A percentile compares a stretch with the other conserved stretches of the same genome.
phyloP scores from a whole-genome alignment of 53 echinoderm and acorn worm species.

The Stichopus horrens region DNA sequence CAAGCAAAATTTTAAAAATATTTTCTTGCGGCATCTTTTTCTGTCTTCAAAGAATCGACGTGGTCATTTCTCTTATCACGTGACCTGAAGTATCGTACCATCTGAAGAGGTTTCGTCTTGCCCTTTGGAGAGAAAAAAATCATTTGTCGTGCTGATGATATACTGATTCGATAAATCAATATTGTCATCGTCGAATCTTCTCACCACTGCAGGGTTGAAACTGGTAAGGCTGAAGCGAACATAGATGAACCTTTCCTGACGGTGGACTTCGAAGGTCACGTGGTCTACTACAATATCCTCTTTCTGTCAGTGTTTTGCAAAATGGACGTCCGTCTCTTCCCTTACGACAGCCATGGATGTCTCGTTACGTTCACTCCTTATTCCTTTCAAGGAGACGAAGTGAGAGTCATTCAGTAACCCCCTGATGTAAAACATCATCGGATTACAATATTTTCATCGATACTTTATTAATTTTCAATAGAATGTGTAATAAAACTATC shows the following conservation, averaged over 20 bases:
- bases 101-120: too few species aligned
- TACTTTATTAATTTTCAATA: too few species aligned
- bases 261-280: constrained; percentile 45
- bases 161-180: too few species aligned
- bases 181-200: too few species aligned
- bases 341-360: constrained; percentile 63
- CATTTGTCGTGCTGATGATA: too few species aligned
- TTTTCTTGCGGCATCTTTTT: too few species aligned
- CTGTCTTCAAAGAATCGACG: too few species aligned
- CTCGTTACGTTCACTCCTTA: constrained; percentile 45
- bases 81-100: too few species aligned
- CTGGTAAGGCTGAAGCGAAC: background rate
- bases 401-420: background rate
- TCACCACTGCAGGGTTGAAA: background rate
- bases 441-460: background rate
- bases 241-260: constrained; percentile 37
- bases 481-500: background rate
- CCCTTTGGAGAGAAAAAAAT: too few species aligned
- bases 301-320: constrained; percentile 57
- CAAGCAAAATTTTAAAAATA: too few species aligned
- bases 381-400: constrained; percentile 15
- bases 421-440: background rate
- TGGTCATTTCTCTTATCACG: too few species aligned
- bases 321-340: constrained; percentile 62
- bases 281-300: constrained; percentile 54